Base-by-base conservation (phyloP, 2,797 vertebrate genomes). In the Basileuterus tristriatus region DNA sequence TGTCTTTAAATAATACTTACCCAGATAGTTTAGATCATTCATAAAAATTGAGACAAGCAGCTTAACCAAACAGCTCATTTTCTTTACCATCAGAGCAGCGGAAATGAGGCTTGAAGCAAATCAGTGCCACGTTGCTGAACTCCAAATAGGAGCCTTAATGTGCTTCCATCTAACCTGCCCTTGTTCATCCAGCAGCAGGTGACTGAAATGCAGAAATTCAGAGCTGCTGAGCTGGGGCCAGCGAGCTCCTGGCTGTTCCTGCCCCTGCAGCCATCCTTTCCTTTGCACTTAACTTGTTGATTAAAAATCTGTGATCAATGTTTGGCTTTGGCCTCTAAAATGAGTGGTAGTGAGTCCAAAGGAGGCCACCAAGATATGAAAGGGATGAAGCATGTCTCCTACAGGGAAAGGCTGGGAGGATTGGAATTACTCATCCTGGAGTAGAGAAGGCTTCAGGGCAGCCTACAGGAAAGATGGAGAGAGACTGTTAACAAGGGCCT, bases 91-190 rank as follows among this genome's bases (percentile, higher is more conserved):
- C 32, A 0, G 60, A 94, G 93, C 89, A 41, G 36, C 19, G 9
- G 89, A 80, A 95, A 91, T 80, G 93, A 83, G 84, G 75, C 95
- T 89, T 92, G 93, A 87, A 94, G 93, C 86, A 82, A 92, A 95
- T 93, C 92, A 93, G 96, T 83, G 90, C 95, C 90, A 87, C 74
- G 89, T 89, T 90, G 83, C 88, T 95, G 95, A 89, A 36, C 94
- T 83, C 90, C 37, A 65, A 79, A 82, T 56, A 6, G 24, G 11
- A 9, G 34, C 74, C 37, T 39, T 87, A 36, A 39, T 26, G 56
- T 15, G 26, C 58, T 87, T 82, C 88, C 67, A 15, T 22, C 77
- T 7, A 12, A 36, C 47, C 91, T 91, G 87, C 88, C 88, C 95
- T 52, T 52, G 47, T 76, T 83, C 84, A 3, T 32, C 47, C 91